A percentile compares a stretch with the other conserved stretches of the same genome.
Conservation (phyloP, 2,113 vertebrate genomes). For the Trematocara zebra region DNA sequence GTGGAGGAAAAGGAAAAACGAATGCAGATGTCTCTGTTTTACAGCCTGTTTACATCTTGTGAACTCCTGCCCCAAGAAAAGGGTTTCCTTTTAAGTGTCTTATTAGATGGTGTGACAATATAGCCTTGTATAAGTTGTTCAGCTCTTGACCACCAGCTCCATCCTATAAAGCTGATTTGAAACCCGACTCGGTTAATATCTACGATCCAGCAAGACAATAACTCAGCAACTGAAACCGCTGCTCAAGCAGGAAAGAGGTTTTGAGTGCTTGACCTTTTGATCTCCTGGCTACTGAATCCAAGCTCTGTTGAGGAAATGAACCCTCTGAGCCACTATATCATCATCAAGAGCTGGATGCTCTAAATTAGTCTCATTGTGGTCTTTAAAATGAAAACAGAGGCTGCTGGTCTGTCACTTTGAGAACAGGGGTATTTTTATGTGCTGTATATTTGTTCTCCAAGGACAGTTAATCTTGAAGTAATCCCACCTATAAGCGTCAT, state of each 20-base stretch:
- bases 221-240: conserved; percentile 18
- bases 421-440: background rate
- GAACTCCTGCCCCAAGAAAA: conserved; percentile 45
- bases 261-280: conserved; percentile 33
- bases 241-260: background rate
- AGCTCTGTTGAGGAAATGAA: conserved; percentile 36
- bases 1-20: conserved; percentile 20
- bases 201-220: background rate
- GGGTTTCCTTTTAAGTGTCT: conserved; percentile 48
- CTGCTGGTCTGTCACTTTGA: background rate
- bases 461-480: background rate
- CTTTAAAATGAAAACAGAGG: background rate
- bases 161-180: conserved; percentile 25
- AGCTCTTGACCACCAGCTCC: conserved; percentile 33
- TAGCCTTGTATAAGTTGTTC: conserved; percentile 31
- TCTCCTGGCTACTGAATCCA: conserved; percentile 22
- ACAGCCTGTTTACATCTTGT: conserved; percentile 61
- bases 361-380: background rate
- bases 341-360: conserved; percentile 5
- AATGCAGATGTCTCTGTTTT: conserved; percentile 53
- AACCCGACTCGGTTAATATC: conserved; percentile 14
- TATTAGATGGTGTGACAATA: conserved; percentile 57
- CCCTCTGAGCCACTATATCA: conserved; percentile 17
- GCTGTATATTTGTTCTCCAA: background rate
- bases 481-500: background rate